Conservation (phyloP, 2,113 vertebrate genomes). For the Syrmaticus mikado region DNA sequence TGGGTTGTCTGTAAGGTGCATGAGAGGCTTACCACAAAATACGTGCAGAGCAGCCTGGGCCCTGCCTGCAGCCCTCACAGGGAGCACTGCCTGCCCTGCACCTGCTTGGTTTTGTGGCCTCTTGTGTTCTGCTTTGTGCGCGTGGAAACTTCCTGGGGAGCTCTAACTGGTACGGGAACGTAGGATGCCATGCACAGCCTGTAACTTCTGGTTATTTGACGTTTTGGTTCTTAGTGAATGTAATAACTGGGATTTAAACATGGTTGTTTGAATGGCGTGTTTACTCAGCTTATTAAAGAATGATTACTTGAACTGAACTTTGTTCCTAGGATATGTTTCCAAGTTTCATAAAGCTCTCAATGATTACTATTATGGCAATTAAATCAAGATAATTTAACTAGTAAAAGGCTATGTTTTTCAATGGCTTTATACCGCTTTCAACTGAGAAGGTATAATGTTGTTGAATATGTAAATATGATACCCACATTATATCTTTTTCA, state of each 20-base stretch:
- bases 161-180: accelerated
- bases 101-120: accelerated
- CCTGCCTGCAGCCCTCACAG: not conserved
- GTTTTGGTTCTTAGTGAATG: not conserved
- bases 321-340: not conserved
- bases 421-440: not conserved
- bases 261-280: not conserved
- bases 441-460: not conserved
- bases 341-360: not conserved
- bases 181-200: not conserved
- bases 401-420: not conserved
- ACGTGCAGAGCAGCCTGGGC: accelerated
- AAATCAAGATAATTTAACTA: not conserved
- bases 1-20: accelerated
- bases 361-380: not conserved
- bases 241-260: not conserved
- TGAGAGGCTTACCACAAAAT: not conserved
- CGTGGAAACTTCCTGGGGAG: accelerated
- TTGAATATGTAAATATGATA: not conserved
- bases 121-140: not conserved
- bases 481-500: not conserved
- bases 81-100: not conserved
- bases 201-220: not conserved
- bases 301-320: not conserved
- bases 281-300: not conserved